Base-by-base conservation (phyloP, 2,113 vertebrate species). In the Ia io region DNA sequence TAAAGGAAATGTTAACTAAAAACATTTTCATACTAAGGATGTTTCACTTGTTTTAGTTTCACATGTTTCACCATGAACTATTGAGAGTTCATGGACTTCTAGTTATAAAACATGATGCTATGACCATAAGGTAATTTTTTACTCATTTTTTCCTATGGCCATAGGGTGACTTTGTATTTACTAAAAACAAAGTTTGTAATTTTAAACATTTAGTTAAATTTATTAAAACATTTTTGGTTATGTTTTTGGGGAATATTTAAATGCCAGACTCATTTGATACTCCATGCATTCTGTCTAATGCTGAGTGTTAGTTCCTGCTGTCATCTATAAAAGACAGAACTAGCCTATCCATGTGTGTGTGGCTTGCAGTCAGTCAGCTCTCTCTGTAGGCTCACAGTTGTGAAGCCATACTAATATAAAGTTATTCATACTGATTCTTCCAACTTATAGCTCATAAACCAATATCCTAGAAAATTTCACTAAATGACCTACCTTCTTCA, bases 1-100 rank as follows among this genome's bases (percentile, higher is more conserved):
- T 93, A 49, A 53, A 65, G 76, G 70, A 71, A 71, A 63, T 79
- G 92, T 79, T 94, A 76, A 84, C 20, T 47, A 22, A 84, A 25
- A 10, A 53, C 35, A 30, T 88, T 90, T 94, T 87, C 32, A 78
- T 63, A 2, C 61, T 74, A 47, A 88, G 47, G 61, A 61, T 20
- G 11, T 53, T 51, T 65, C 53, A 51, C 30, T 12, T 80, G 32
- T 11, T 16, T 82, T 93, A 80, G 18, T 56, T 53, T 56, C 18
- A 56, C 53, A 56, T 53, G 51, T 53, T 53, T 53, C 51, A 53
- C 51, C 51, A 56, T 7, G 53, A 56, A 12, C 25, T 51, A 9
- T 2, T 73, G 80, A 67, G 2, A 22, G 9, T 79, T 74, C 35
- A 25, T 22, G 59, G 65, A 3, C 37, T 79, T 94, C 22, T 59